Conservation (phyloP, 2,888 invertebrate species). For the Andrena bicolor region DNA sequence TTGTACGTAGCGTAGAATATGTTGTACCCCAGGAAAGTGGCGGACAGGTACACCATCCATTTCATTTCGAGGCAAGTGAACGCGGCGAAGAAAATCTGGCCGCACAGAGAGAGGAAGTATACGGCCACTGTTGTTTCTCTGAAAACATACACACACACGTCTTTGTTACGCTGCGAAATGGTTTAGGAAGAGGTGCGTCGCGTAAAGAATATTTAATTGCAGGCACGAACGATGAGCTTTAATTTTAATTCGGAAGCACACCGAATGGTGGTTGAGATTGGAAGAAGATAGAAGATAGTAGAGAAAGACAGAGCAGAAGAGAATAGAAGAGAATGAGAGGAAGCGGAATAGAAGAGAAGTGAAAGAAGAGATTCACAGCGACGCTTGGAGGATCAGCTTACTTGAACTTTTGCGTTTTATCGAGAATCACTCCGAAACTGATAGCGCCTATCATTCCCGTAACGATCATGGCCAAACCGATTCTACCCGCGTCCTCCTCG, state of each 20-base stretch:
- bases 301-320: neutral
- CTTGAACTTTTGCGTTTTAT: constrained; percentile 89
- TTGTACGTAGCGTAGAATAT: neutral
- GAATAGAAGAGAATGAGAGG: neutral
- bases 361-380: neutral
- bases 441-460: constrained; percentile 89
- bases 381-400: constrained; percentile 77
- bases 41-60: constrained; percentile 78
- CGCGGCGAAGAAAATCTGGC: constrained; percentile 78
- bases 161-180: constrained; percentile 3
- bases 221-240: too few relatives aligned
- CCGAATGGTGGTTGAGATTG: neutral
- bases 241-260: too few relatives aligned
- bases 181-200: neutral
- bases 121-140: constrained; percentile 86
- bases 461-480: constrained; percentile 88
- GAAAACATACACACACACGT: constrained; percentile 66
- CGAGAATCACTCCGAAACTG: constrained; percentile 88
- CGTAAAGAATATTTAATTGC: neutral
- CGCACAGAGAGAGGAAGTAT: constrained; percentile 77
- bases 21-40: constrained; percentile 77
- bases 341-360: constrained; percentile 6
- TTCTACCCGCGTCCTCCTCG: constrained; percentile 87
- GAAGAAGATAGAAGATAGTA: neutral
- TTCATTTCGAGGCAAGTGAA: constrained; percentile 74